Evolutionary conservation across 1,140 invertebrate genomes (phyloP), one percentile per base, ranked within the genome.

Genomic region (Caenorhabditis inopinata): DNA sequence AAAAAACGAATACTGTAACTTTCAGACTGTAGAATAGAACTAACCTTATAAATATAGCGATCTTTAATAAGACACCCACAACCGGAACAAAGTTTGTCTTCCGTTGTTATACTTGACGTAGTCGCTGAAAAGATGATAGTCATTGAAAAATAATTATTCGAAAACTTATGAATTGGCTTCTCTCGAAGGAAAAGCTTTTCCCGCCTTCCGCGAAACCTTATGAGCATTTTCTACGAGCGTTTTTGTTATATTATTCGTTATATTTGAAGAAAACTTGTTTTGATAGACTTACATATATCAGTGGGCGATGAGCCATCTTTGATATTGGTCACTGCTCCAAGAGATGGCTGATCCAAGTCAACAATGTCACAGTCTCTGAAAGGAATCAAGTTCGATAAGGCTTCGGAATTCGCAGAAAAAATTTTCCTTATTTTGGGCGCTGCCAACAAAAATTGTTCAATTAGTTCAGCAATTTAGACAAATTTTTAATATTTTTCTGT

Each of bases 301-400:
- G 58, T 68, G 58, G 58, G 58, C 32, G 58, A 38, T 68, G 58
- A 68, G 4, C 58, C 58, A 68, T 68, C 58, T 68, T 68, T 68
- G 58, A 38, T 38, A 68, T 9, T 68, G 58, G 38, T 68, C 58
- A 38, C 25, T 38, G 58, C 9, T 29, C 58, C 58, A 21, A 68
- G 58, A 12, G 58, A 68, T 0, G 58, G 58, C 11, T 68, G 58
- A 42, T 68, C 58, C 58, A 68, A 68, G 18, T 68, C 58, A 21
- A 68, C 58, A 9, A 68, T 68, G 27, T 68, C 58, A 21, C 58
- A 68, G 38, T 68, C 58, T 68, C 58, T 68, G 58, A 23, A 58
- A 58, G n/a, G n/a, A n/a, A n/a, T n/a, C n/a, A n/a, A n/a, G n/a
- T n/a, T n/a, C n/a, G n/a, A n/a, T n/a, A n/a, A n/a, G n/a, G n/a